phyloP scores from a whole-genome alignment of 2,113 vertebrate genomes.

The Megaceryle torquata region DNA sequence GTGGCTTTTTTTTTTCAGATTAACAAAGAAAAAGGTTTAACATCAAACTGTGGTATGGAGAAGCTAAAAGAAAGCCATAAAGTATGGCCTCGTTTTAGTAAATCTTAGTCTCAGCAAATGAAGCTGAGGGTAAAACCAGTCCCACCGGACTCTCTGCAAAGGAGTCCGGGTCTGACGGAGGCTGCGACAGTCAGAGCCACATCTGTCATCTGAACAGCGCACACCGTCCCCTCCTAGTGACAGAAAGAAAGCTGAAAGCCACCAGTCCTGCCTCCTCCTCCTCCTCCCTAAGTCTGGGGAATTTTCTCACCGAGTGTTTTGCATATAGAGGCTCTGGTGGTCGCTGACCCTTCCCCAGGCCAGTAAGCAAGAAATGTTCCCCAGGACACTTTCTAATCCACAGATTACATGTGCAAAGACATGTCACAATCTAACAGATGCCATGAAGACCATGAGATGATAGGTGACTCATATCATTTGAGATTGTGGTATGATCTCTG shows the following conservation, averaged over 20 bases:
- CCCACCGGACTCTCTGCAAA: background rate
- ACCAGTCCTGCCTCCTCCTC: background rate
- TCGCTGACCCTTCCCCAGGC: background rate
- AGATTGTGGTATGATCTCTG: background rate
- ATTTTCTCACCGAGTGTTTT: background rate
- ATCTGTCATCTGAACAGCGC: rapidly evolving
- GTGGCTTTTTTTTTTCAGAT: background rate
- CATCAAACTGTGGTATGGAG: background rate
- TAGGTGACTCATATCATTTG: background rate
- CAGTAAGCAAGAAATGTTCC: background rate
- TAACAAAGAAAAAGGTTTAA: background rate
- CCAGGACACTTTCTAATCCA: background rate
- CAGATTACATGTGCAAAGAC: background rate
- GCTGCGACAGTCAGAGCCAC: rapidly evolving
- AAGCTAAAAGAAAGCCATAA: background rate
- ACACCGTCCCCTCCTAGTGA: background rate
- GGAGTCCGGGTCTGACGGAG: background rate
- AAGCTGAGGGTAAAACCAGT: background rate
- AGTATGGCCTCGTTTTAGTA: background rate
- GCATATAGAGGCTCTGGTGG: background rate
- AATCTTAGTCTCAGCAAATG: background rate
- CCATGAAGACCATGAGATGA: background rate
- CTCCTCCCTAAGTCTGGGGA: background rate
- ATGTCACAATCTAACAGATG: background rate
- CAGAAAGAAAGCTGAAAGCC: background rate